Evolutionary conservation across 92 coral and sea anemone genomes (phyloP), one percentile per base, ranked within the genome.

Genomic region (Hydrozoanthus gracilis): DNA sequence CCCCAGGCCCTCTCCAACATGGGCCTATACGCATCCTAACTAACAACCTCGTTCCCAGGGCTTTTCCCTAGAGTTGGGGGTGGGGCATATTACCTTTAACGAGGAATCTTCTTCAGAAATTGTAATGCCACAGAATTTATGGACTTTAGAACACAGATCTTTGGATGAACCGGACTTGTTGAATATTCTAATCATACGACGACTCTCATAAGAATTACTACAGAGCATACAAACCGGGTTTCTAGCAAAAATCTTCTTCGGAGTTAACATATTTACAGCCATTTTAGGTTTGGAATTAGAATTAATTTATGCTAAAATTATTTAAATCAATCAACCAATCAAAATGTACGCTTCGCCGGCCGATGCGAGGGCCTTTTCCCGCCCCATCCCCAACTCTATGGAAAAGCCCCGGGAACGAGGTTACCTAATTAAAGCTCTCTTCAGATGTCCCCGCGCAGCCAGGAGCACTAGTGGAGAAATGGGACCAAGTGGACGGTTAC

Each of bases 401-500:
- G 39, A 27, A 27, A 27, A 27, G 39, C 39, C 39, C 39, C 2
- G 39, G 39, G 2, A 27, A 27, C 39, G 0, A 27, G 39, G 39
- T 27, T 27, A n/a, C n/a, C n/a, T n/a, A n/a, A 0, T 55, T 65
- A 17, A 14, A 7, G 2, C 5, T 49, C 52, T 4, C 65, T 80
- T 8, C 73, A 65, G 77, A 89, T 6, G 35, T 84, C 13, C 49
- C 58, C n/a, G 77, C 89, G 48, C 87, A 89, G 71, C 93, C 73
- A 51, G 99, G 99, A 71, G 88, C 88, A 6, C 71, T 93, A 44
- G 74, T 97, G 12, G 99, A 97, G 44, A 77, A 94, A 72, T 97
- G 99, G 99, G 92, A 90, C 44, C 93, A 95, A 20, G 82, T 97
- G 61, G 99, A 95, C 72, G 98, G 98, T 3, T 95, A 92, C 77